A percentile compares a stretch with the other conserved stretches of the same genome.
Evolutionary conservation across 2,113 vertebrate species (phyloP).

Genomic region (Tylochromis polylepis): DNA sequence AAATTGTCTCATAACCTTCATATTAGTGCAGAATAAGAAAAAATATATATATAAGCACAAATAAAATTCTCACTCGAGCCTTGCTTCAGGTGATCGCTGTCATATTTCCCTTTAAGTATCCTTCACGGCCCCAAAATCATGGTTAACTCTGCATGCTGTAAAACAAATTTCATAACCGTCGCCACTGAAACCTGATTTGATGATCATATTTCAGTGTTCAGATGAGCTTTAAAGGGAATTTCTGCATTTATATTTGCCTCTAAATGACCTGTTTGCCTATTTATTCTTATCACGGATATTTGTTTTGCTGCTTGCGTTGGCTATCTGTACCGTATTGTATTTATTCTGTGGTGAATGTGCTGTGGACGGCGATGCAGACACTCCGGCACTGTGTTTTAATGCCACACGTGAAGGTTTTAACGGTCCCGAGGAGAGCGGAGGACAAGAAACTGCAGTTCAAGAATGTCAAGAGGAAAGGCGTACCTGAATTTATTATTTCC

Average conservation of each 20-base stretch:
- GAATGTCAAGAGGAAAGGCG: not conserved
- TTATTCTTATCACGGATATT: not conserved
- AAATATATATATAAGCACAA: constrained; percentile 18
- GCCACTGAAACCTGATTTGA: not conserved
- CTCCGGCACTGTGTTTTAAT: not conserved
- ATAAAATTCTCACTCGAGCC: not conserved
- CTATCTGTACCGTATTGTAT: not conserved
- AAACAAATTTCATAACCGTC: not conserved
- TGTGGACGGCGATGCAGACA: not conserved
- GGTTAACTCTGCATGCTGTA: not conserved
- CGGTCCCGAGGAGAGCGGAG: not conserved
- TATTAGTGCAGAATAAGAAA: not conserved
- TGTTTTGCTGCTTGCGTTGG: not conserved
- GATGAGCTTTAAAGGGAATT: not conserved
- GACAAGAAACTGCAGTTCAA: not conserved
- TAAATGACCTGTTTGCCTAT: not conserved
- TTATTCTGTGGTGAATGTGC: not conserved
- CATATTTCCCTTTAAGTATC: not conserved
- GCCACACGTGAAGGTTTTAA: not conserved
- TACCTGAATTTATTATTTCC: not conserved
- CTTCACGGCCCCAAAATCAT: not conserved
- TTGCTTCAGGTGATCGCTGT: not conserved
- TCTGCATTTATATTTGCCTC: not conserved
- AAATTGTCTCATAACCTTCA: not conserved
- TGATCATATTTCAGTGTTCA: not conserved